Conservation (phyloP, 2,888 invertebrate genomes). For the Sacculina carcini region DNA sequence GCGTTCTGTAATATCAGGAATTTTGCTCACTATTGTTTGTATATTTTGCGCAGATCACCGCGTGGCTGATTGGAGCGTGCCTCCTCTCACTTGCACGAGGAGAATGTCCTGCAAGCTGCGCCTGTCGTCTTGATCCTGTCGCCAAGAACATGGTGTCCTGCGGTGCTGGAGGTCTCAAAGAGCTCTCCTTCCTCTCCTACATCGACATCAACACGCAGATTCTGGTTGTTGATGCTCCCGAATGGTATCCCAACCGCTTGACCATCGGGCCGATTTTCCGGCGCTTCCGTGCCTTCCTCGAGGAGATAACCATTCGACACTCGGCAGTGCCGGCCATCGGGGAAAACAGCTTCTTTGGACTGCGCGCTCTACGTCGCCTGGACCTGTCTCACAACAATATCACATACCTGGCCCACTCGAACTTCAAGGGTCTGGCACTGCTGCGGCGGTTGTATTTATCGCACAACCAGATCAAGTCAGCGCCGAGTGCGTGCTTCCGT, state of each 20-base stretch:
- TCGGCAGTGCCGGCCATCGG: slow-evolving; percentile 51
- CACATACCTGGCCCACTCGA: slow-evolving; percentile 34
- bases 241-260: slow-evolving; percentile 24
- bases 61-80: no score
- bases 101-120: no score
- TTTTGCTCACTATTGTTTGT: no score
- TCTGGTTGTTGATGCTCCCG: slow-evolving; percentile 37
- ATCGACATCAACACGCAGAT: no score
- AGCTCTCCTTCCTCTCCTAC: no score
- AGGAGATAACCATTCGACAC: slow-evolving; percentile 35
- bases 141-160: no score
- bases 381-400: slow-evolving; percentile 49
- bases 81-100: no score
- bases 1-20: no score
- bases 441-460: slow-evolving; percentile 41
- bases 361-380: slow-evolving; percentile 28
- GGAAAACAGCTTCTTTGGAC: slow-evolving; percentile 53
- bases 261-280: slow-evolving; percentile 43
- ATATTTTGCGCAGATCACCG: no score
- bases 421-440: slow-evolving; percentile 48
- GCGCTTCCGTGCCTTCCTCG: slow-evolving; percentile 26
- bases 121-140: no score
- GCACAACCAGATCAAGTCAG: slow-evolving; percentile 41
- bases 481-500: slow-evolving; percentile 47
- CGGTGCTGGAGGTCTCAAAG: no score